Base-by-base conservation (phyloP, 2,113 vertebrate genomes). In the Nothobranchius furzeri region DNA sequence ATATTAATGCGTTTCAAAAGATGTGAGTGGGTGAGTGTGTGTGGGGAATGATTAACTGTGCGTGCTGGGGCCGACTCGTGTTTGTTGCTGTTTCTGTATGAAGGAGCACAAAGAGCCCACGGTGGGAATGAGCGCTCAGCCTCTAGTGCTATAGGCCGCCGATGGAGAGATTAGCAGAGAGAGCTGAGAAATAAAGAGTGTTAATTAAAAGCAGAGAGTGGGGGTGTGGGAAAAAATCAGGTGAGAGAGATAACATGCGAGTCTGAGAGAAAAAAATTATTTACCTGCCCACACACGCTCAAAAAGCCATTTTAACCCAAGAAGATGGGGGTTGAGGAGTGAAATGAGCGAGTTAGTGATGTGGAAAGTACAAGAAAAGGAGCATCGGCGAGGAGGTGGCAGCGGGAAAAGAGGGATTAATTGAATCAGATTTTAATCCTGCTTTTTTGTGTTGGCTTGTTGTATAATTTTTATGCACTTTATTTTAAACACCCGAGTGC, bases 151-250 rank as follows among this genome's bases (percentile, higher is more conserved):
- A 47, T 60, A 68, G 75, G 76, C 78, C 76, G 68, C 70, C 7
- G 86, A 91, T 88, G 76, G 75, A 83, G 85, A 85, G 88, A 89
- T 88, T 85, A 87, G 61, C 73, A 17, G 59, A 37, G 61, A 70
- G 73, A 70, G 71, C 60, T 55, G 73, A 64, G 82, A 85, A 88
- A 88, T 81, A 85, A 87, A 88, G 79, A 87, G 68, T 74, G 86
- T 85, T 88, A 91, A 91, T 90, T 90, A 90, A 90, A 89, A 85
- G 76, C 70, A 69, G 71, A 62, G 71, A 81, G 78, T 80, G 71
- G 72, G 77, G 78, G 82, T 86, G 83, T 87, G 87, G 78, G 83
- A 88, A 85, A 85, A 40, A 40, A 40, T 85, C 81, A 88, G 87
- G 84, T 90, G 81, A 75, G 68, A 68, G 83, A 76, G 87, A 90